A percentile compares a stretch with the other conserved stretches of the same genome.
Evolutionary conservation across 2,113 vertebrate species (phyloP).

Genomic region (Rhinolophus ferrumequinum): DNA sequence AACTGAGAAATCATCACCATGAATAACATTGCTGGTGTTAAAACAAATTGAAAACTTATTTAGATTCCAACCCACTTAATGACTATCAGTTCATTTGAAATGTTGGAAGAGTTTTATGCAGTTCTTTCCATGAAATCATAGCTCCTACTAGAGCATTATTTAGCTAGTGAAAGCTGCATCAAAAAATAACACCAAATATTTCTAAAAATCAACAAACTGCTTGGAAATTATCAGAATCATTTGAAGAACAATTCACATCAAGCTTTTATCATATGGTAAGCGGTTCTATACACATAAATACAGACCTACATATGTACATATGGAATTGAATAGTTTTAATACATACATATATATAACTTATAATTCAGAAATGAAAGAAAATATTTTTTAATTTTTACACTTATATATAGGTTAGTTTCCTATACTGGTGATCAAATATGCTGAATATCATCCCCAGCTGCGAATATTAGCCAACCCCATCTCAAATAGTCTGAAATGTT

Average conservation of each 20-base stretch:
- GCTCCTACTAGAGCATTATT: background rate
- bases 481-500: background rate
- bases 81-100: slow-evolving; percentile 8
- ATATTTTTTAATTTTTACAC: background rate
- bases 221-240: slow-evolving; percentile 34
- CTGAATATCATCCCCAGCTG: background rate
- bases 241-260: background rate
- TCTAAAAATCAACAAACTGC: slow-evolving; percentile 44
- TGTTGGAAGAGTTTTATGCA: background rate
- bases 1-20: slow-evolving; percentile 20
- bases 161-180: background rate
- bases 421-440: background rate
- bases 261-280: slow-evolving; percentile 2
- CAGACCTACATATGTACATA: background rate
- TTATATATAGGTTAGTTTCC: background rate
- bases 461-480: background rate
- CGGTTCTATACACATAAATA: background rate
- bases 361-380: slow-evolving; percentile 29
- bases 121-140: slow-evolving; percentile 22
- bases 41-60: background rate
- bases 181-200: background rate
- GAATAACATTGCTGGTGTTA: background rate
- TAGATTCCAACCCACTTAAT: background rate
- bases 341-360: background rate
- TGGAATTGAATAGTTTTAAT: slow-evolving; percentile 13